Base-by-base conservation (phyloP, 1,140 invertebrate genomes). In the Lordiphosa mommai region DNA sequence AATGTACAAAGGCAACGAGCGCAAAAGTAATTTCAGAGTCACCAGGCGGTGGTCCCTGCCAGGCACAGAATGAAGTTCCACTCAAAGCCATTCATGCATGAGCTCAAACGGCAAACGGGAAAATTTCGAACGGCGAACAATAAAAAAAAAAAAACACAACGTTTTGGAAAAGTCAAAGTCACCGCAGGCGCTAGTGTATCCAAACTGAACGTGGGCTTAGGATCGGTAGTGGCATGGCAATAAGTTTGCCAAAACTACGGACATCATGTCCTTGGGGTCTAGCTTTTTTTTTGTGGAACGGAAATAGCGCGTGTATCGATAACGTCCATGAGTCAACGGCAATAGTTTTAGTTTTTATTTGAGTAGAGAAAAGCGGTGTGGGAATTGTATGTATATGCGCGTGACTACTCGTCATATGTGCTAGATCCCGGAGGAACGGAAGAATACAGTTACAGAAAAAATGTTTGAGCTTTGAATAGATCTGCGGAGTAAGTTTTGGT, bases 71-170 rank as follows among this genome's bases (percentile, higher is more conserved):
- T 52, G 59, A 79, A 72, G 55, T 79, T 80, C 66, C 76, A 73
- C 76, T 73, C 59, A 80, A 58, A 59, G 66, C 51, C 70, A 71
- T 56, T 71, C 76, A 80, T 82, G 76, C 76, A 70, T 66, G 41
- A 70, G 67, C 57, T 80, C 76, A 82, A 80, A 80, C 76, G 74
- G 27, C 65, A 72, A 69, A 57, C 29, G 49, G 34, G 49, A 51
- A 51, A 77, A 59, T 33, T 17, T 30, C 38, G 23, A 23, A 41
- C 49, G 61, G 68, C 63, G 74, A 80, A 80, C 76, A 80, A 80
- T 80, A 65, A 80, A 80, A 80, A 80, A 74, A 69, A n/a, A n/a
- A n/a, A n/a, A n/a, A n/a, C n/a, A n/a, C n/a, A n/a, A 38, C 63
- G 64, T 66, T 67, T 41, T 29, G 43, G 68, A 44, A 17, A 79